Evolutionary conservation across 2,113 vertebrate genomes (phyloP), one percentile per base, ranked within the genome.

Genomic region (cattle (Bos taurus)): DNA sequence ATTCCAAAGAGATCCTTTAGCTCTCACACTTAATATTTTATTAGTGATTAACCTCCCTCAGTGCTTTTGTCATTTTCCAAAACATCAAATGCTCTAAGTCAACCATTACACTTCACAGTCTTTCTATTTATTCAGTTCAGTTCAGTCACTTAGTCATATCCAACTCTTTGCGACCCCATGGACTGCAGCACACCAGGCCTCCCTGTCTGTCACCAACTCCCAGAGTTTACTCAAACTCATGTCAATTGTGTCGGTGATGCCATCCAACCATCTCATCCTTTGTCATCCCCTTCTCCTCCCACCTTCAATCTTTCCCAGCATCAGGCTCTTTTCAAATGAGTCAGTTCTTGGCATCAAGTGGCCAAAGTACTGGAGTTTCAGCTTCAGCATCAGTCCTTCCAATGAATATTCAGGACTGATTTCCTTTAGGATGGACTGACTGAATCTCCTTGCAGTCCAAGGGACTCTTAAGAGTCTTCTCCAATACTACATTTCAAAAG

Each of bases 201-300:
- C 5, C 21, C 21, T 2, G 71, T 74, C 21, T 36, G 43, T 71
- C n/a, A 71, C n/a, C 19, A 71, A 71, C 19, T 21, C n/a, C 64
- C n/a, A 23, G 64, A 36, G 9, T 21, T 36, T 21, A 36, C 19
- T 36, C n/a, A 71, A 23, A 71, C 64, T 23, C 64, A 3, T 36
- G 17, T 71, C n/a, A n/a, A 36, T 6, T 71, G 9, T 0, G 0
- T 36, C 2, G 0, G 9, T 36, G 64, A 71, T 71, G n/a, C 17
- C 64, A 23, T 71, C n/a, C 64, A 36, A 21, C 17, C n/a, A 21
- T 36, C 17, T 71, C n/a, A 67, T 36, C 64, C 64, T n/a, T 43
- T 48, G 64, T 71, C n/a, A 19, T 71, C 17, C 33, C n/a, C n/a
- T 71, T 71, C n/a, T 71, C n/a, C n/a, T 71, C 17, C 33, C 4